Percentiles rank a stretch among this genome's conserved stretches.
Conservation (phyloP, 2,888 invertebrate species). For the Acronicta psi region DNA sequence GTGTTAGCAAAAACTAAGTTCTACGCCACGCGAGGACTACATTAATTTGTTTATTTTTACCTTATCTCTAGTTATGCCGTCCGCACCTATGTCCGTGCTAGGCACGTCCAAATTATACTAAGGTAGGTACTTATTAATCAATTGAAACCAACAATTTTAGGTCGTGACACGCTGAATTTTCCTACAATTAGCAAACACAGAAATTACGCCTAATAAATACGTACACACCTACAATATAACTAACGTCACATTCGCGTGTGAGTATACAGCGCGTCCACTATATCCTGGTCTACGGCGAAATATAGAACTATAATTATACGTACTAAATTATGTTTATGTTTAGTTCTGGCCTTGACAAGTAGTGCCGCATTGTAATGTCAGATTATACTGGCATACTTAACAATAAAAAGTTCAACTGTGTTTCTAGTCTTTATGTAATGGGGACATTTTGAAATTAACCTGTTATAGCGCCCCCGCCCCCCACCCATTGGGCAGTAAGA, state of each 20-base stretch:
- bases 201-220: conserved; percentile 6
- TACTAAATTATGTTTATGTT: neutral
- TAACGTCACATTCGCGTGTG: conserved; percentile 24
- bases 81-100: no score
- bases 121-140: no score
- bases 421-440: conserved; percentile 22
- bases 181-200: neutral
- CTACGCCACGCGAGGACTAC: no score
- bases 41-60: no score
- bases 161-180: neutral
- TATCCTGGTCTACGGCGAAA: conserved; percentile 4
- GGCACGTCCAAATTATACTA: no score
- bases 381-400: conserved; percentile 11
- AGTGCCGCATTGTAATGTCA: conserved; percentile 10
- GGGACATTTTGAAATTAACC: conserved; percentile 34
- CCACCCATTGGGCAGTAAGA: conserved; percentile 13
- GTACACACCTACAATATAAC: conserved; percentile 25
- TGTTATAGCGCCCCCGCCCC: conserved; percentile 4
- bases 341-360: conserved; percentile 3
- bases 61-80: no score
- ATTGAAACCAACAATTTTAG: conserved; percentile 2
- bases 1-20: no score
- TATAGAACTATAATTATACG: conserved; percentile 6
- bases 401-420: neutral
- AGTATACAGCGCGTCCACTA: neutral